Evolutionary conservation across 2,888 invertebrate genomes (phyloP), one percentile per base, ranked within the genome.

Genomic region (Amiota mariae): DNA sequence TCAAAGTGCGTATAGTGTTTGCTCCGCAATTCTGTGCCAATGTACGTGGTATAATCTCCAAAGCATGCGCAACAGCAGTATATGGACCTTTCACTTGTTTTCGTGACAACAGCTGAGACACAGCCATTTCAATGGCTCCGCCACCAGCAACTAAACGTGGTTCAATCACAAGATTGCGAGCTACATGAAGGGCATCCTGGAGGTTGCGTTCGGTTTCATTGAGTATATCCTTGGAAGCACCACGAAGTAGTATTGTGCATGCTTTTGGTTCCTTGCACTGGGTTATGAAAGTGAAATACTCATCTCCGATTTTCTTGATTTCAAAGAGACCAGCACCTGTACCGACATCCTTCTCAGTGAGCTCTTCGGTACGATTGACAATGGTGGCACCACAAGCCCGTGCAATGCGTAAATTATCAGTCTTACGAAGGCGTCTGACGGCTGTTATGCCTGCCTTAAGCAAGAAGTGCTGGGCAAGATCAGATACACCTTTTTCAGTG

Each of bases 21-120:
- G 97, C 98, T 72, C 99, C 99, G 91, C 99, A 99, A 91, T 99
- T 99, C 91, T 99, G 99, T 0, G 98, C 96, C 78, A 99, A 91
- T 8, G 99, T 99, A 80, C 98, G 94, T 8, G 99, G 99, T 88
- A 99, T 97, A 76, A 99, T 97, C 91, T 99, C 99, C 74, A 99
- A 91, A 0, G 99, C 98, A 82, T 95, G 93, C 0, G 97, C 97
- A 56, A 99, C 94, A 1, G 98, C 98, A 80, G 95, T 93, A 91
- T 99, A 99, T 0, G 99, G 98, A 90, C 98, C 97, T 90, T 98
- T 96, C 82, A 95, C 94, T 79, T 97, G 95, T 89, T 96, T 96
- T 85, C 96, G 95, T 11, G 93, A 91, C 74, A 99, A 91, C 12
- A 93, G 92, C 88, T 94, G 93, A 1, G 98, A 95, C 11, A 98